A percentile compares a stretch with the other conserved stretches of the same genome.
Conservation (phyloP, 2,113 vertebrate genomes). For the Coptodon rendalli region DNA sequence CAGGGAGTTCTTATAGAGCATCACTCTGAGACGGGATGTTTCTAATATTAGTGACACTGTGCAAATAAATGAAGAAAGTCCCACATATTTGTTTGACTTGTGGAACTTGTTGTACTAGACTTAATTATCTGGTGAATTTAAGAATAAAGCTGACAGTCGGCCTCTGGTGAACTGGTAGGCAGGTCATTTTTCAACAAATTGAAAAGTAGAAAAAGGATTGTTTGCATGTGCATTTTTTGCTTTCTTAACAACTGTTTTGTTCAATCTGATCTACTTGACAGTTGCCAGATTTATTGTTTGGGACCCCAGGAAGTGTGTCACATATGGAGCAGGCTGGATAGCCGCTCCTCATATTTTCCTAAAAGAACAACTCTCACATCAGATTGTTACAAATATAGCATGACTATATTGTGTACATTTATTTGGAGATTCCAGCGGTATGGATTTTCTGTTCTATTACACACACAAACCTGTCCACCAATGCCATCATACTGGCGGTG, state of each 20-base stretch:
- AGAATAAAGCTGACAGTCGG: background rate
- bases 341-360: background rate
- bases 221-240: background rate
- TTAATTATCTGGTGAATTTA: background rate
- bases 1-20: background rate
- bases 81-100: background rate
- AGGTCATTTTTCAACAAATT: background rate
- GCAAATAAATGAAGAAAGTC: background rate
- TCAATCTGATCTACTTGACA: background rate
- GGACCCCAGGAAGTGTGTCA: background rate
- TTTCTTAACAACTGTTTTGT: background rate
- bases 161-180: background rate
- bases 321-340: background rate
- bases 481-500: conserved; percentile 95
- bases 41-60: background rate
- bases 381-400: background rate
- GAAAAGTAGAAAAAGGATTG: background rate
- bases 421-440: background rate
- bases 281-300: background rate
- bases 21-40: background rate
- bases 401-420: background rate
- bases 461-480: conserved; percentile 80
- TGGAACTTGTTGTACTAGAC: background rate
- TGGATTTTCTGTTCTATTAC: background rate
- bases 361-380: background rate